These are phyloP conservation scores for Sinocyclocheilus anophthalmus DNA, from an alignment of 2,113 vertebrate species.

Conservation along the genomic window DNA sequence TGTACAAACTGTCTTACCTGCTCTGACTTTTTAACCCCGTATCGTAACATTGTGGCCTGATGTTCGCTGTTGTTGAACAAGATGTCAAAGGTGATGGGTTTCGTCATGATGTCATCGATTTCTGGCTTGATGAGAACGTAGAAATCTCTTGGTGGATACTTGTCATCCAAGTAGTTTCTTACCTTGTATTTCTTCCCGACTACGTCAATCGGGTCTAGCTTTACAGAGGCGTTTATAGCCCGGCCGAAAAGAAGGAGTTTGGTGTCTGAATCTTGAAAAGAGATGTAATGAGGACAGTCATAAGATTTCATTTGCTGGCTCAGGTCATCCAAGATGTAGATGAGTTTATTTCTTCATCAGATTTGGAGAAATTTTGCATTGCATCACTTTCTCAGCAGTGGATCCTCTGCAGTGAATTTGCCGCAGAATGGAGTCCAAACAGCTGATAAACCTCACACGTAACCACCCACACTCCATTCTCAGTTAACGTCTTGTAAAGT, in stretches of 20 bases:
- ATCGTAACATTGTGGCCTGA: slow-evolving; percentile 76
- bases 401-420: too few relatives aligned
- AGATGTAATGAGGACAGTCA: background rate
- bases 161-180: slow-evolving; percentile 75
- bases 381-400: too few relatives aligned
- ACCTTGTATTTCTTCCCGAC: slow-evolving; percentile 77
- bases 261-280: slow-evolving; percentile 70
- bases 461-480: too few relatives aligned
- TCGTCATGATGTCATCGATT: slow-evolving; percentile 74
- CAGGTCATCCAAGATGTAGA: too few relatives aligned
- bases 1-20: slow-evolving; percentile 63
- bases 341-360: too few relatives aligned
- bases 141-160: slow-evolving; percentile 70
- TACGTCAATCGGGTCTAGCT: slow-evolving; percentile 73
- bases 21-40: slow-evolving; percentile 76
- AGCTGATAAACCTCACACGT: too few relatives aligned
- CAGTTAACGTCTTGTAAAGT: too few relatives aligned
- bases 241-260: slow-evolving; percentile 72
- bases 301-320: too few relatives aligned
- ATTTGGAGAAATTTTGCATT: too few relatives aligned
- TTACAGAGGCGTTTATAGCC: slow-evolving; percentile 74
- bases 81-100: slow-evolving; percentile 76
- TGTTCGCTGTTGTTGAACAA: slow-evolving; percentile 82
- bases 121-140: slow-evolving; percentile 69
- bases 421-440: too few relatives aligned